phyloP scores from a whole-genome alignment of 2,888 invertebrate genomes.

The Cenopis cana region DNA sequence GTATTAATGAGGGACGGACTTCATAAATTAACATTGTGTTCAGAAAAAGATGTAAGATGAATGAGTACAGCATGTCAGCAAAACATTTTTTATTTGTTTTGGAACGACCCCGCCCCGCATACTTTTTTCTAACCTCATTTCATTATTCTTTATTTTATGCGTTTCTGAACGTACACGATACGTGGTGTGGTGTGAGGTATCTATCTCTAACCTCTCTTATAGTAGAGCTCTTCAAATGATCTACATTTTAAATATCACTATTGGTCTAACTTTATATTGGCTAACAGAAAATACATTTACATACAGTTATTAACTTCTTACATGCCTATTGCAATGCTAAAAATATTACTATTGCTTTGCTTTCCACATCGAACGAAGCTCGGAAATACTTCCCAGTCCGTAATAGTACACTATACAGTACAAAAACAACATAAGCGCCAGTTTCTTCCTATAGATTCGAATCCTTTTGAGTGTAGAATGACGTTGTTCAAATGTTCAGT shows the following conservation, averaged over 20 bases:
- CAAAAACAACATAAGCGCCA: background rate
- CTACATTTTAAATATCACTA: too few species aligned
- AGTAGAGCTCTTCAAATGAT: too few species aligned
- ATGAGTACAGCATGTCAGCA: background rate
- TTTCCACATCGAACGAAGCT: background rate
- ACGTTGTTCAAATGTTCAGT: background rate
- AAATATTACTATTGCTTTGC: constrained; percentile 12
- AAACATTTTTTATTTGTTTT: background rate
- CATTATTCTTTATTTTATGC: too few species aligned
- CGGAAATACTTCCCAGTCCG: constrained; percentile 3
- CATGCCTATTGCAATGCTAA: background rate
- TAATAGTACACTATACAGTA: background rate
- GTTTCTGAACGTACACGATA: background rate
- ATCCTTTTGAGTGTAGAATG: background rate
- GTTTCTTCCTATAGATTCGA: background rate
- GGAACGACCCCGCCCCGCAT: background rate
- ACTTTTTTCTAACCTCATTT: background rate
- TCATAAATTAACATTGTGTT: background rate
- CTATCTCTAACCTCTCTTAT: too few species aligned
- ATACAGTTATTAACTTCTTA: too few species aligned
- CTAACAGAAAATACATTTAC: background rate
- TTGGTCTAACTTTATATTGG: background rate
- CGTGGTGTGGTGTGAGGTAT: too few species aligned
- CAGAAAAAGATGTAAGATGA: background rate
- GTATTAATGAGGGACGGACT: background rate